A percentile compares a stretch with the other conserved stretches of the same genome.
Conservation (phyloP, 2,797 vertebrate genomes). For the Cryptoprocta ferox region DNA sequence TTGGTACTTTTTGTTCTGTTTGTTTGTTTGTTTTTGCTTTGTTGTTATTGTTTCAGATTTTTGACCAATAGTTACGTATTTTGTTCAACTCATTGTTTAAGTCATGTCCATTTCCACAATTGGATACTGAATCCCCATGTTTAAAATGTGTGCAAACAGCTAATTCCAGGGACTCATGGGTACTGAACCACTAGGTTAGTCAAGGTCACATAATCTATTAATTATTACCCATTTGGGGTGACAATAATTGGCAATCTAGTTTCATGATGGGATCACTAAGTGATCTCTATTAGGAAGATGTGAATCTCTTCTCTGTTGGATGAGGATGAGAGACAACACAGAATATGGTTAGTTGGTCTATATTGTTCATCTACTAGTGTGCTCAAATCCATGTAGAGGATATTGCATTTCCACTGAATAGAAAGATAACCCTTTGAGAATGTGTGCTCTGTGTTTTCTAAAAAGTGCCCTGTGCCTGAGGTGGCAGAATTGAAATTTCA, state of each 20-base stretch:
- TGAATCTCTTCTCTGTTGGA: neutral
- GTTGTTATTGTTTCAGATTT: neutral
- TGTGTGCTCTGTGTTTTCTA: neutral
- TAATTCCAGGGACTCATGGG: neutral
- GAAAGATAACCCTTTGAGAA: neutral
- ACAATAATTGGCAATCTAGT: neutral
- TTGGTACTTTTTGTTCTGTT: neutral
- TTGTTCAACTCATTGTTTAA: neutral
- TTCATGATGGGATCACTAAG: neutral
- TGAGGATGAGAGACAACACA: neutral
- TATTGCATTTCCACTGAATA: neutral
- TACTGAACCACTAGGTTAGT: neutral
- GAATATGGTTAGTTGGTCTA: neutral
- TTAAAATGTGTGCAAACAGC: neutral
- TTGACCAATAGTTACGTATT: neutral
- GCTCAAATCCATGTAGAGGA: neutral
- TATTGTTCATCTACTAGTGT: neutral
- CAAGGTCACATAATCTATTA: neutral
- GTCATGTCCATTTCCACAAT: neutral
- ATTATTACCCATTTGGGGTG: neutral
- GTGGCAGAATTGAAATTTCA: neutral
- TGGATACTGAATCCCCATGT: neutral
- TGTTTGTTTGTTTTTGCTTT: constrained; percentile 7
- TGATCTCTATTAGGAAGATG: neutral
- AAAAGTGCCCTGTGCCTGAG: neutral